Conservation (phyloP, 2,888 invertebrate species). For the Notodonta ziczac region DNA sequence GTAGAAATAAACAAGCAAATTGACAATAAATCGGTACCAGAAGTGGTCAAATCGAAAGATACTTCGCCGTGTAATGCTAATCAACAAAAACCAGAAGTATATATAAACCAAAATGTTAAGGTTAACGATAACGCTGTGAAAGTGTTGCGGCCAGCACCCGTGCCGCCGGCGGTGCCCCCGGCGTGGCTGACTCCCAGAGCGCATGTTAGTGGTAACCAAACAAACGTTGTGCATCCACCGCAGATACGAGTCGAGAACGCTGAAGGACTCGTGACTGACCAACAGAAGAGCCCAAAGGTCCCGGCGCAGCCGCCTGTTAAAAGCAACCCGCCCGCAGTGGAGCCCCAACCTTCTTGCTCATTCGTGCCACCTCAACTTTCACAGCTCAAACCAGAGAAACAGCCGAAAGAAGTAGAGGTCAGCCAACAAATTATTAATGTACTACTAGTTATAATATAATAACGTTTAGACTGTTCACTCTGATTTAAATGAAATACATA, state of each 20-base stretch:
- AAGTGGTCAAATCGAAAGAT: conserved; percentile 30
- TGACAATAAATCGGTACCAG: conserved; percentile 31
- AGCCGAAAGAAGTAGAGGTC: conserved; percentile 80
- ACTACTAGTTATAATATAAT: conserved; percentile 34
- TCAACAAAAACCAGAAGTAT: conserved; percentile 31
- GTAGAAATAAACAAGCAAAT: conserved; percentile 26
- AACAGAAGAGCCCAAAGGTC: conserved; percentile 51
- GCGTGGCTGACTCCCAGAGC: conserved; percentile 67
- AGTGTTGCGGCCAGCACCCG: conserved; percentile 52
- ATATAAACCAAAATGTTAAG: conserved; percentile 35
- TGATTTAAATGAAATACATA: conserved; percentile 33
- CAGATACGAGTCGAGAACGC: conserved; percentile 67
- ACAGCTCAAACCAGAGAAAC: conserved; percentile 70
- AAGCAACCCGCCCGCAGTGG: conserved; percentile 43
- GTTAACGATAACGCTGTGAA: conserved; percentile 42
- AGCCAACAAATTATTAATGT: conserved; percentile 53
- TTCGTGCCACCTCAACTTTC: conserved; percentile 56
- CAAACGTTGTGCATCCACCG: conserved; percentile 55
- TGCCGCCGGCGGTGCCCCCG: conserved; percentile 74
- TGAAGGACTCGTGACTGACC: conserved; percentile 50
- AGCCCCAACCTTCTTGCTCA: conserved; percentile 76
- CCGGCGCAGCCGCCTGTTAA: conserved; percentile 47
- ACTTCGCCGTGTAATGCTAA: conserved; percentile 30
- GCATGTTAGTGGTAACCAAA: conserved; percentile 38
- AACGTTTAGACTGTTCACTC: conserved; percentile 22